A percentile compares a stretch with the other conserved stretches of the same genome.
Evolutionary conservation across 2,113 vertebrate genomes (phyloP).

Genomic region (Clarias macrocephalus): DNA sequence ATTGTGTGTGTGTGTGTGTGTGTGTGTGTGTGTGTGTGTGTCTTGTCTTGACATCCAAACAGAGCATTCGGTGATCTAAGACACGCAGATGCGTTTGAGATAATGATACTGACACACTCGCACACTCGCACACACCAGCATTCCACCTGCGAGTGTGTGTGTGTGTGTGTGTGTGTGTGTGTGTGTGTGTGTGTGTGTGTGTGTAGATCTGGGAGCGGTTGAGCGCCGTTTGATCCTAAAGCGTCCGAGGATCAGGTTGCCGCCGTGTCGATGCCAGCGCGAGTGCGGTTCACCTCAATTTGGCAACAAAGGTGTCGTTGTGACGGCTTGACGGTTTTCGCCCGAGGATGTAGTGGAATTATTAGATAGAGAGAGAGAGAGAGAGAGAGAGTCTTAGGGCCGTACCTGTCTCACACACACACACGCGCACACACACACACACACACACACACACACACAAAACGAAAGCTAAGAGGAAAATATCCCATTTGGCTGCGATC

Average conservation of each 20-base stretch:
- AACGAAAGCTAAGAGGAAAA: not conserved
- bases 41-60: no score
- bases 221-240: slow-evolving; percentile 22
- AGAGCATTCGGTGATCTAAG: no score
- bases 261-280: slow-evolving; percentile 1
- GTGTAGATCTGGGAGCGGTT: not conserved
- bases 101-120: not conserved
- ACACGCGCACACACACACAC: no score
- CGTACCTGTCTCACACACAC: not conserved
- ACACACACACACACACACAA: not conserved
- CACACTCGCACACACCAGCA: not conserved
- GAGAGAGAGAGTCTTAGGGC: not conserved
- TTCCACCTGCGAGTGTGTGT: not conserved
- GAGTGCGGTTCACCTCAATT: slow-evolving; percentile 4
- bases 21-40: not conserved
- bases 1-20: no score
- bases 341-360: not conserved
- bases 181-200: not conserved
- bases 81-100: not conserved
- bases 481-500: not conserved
- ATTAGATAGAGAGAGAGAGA: not conserved
- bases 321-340: not conserved
- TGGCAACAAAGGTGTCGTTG: slow-evolving; percentile 33
- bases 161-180: not conserved
- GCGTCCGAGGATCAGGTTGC: slow-evolving; percentile 28